These are phyloP conservation scores for Idaea straminata DNA, from an alignment of 2,888 invertebrate genomes.

Conservation along the genomic window DNA sequence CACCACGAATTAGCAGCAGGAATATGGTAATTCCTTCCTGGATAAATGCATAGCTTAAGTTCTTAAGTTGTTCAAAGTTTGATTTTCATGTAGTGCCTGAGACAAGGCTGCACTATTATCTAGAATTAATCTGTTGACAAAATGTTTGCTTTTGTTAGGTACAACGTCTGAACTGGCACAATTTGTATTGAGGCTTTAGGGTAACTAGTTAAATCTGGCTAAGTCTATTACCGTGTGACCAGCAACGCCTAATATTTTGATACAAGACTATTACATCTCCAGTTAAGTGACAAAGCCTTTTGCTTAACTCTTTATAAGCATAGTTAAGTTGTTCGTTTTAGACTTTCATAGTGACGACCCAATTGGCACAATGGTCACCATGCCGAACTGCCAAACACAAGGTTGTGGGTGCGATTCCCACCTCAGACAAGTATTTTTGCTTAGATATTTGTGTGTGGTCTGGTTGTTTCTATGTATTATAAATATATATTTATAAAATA, in stretches of 20 bases:
- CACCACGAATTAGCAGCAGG: not conserved
- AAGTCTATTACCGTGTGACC: conserved; percentile 62
- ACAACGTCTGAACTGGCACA: conserved; percentile 24
- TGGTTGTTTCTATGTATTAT: too few relatives aligned
- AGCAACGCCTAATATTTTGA: conserved; percentile 54
- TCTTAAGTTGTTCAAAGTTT: not conserved
- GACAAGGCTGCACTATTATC: conserved; percentile 8
- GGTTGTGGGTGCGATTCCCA: too few relatives aligned
- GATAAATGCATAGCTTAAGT: not conserved
- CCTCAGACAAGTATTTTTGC: too few relatives aligned
- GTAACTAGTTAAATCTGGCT: conserved; percentile 53
- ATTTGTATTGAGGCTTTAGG: conserved; percentile 29
- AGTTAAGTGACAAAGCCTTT: conserved; percentile 47
- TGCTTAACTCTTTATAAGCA: not conserved
- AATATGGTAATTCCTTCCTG: not conserved
- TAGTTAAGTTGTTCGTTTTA: too few relatives aligned
- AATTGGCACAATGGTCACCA: too few relatives aligned
- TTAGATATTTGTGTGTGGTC: too few relatives aligned
- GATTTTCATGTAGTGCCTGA: not conserved
- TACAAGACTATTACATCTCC: conserved; percentile 52
- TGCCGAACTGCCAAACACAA: too few relatives aligned
- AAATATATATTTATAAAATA: too few relatives aligned
- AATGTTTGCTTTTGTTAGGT: conserved; percentile 33
- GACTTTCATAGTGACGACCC: too few relatives aligned
- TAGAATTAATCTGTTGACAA: conserved; percentile 18